Evolutionary conservation across 2,797 vertebrate species (phyloP), one percentile per base, ranked within the genome.

Genomic region (Acanthurus leucopareius): DNA sequence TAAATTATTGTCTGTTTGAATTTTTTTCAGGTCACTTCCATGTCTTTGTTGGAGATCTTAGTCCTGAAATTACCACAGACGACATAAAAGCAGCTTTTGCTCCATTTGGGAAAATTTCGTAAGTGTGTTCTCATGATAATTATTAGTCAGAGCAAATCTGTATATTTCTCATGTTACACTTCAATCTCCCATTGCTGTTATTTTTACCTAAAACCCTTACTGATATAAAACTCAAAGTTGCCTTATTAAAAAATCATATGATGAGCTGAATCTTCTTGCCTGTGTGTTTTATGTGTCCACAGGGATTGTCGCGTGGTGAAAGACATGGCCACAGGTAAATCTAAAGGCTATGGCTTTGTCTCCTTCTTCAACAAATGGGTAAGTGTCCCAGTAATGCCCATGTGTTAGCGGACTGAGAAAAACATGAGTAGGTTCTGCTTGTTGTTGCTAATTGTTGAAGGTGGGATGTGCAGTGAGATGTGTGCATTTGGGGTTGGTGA

Each of bases 351-450:
- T 53, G 98, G 98, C 87, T 99, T 99, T 81, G 98, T 99, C 66
- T 99, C 98, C 90, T 99, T 99, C 95, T 98, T 98, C 95, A 99
- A 99, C 92, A 99, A 99, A 94, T 99, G 97, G 98, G 98, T 99
- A 91, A 94, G 96, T 88, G 52, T 79, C 44, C 28, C 48, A 22
- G 10, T 44, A 9, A 47, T 32, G 70, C n/a, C 54, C 5, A 11
- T 28, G 16, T 59, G 80, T 69, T 66, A 80, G 65, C 78, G 69
- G 62, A 61, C 76, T 48, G 61, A 79, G 48, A 28, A 61, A 79
- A 75, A 73, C 47, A 54, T 64, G 40, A 20, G 44, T 14, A 10
- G 64, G 66, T n/a, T 79, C 48, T 47, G 47, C 40, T 35, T 75
- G 47, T 67, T 68, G n/a, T 28, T 28, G 44, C 40, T 61, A 52